Evolutionary conservation across 2,888 invertebrate species (phyloP), one percentile per base, ranked within the genome.

Genomic region (Galerucella nymphaeae): DNA sequence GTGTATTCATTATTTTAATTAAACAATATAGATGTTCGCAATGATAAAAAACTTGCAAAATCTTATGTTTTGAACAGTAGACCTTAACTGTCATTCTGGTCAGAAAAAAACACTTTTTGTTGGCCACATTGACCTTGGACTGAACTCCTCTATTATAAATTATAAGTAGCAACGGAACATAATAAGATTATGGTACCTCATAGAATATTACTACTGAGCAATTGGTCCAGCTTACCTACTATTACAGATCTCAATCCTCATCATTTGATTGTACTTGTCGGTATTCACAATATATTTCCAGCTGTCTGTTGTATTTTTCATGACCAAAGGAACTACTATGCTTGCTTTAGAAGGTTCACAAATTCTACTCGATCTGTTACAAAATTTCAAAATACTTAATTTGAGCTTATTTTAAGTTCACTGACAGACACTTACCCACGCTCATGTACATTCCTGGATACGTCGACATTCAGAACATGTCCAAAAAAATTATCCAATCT

Each of bases 201-300:
- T 1, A 38, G 30, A 38, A 38, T 38, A 8, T 9, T 9, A 38
- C 30, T 1, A 30, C 8, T 30, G 30, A 30, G 30, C 30, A 30
- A 30, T 8, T 30, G 30, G 30, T 30, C 30, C 8, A 30, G 9
- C 59, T 59, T 59, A 59, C 59, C 30, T 14, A 59, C 6, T 59
- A 2, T 2, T 18, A 38, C 59, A 59, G 9, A 30, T 6, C 38
- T 59, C 59, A 30, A n/a, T 14, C 6, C n/a, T 38, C 30, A 30
- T n/a, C 14, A n/a, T 5, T 45, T 73, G 73, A 18, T 38, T 50
- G 30, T 73, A 57, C 41, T 45, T 8, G 1, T 30, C 58, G 6
- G 50, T 11, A 30, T 73, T 73, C 14, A 73, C 69, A n/a, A 73
- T 62, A 41, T 48, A 42, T 38, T 70, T 73, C 66, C 66, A 64